Conservation (phyloP, 1,140 invertebrate genomes). For the Triops longicaudatus region DNA sequence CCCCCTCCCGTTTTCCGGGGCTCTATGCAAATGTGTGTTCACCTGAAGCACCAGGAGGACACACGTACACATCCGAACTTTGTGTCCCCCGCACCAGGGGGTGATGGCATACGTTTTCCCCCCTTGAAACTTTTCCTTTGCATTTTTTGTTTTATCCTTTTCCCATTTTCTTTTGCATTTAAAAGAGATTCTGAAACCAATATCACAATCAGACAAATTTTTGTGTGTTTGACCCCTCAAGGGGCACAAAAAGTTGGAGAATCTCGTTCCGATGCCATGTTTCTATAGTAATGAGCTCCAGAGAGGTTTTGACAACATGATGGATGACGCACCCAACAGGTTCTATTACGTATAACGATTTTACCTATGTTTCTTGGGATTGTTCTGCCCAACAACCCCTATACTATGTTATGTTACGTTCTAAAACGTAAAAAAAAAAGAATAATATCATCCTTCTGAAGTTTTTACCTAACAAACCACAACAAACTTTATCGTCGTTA, state of each 20-base stretch:
- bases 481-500: not conserved
- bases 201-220: not conserved
- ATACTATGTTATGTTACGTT: no score
- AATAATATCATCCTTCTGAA: no score
- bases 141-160: no score
- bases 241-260: not conserved
- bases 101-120: not conserved
- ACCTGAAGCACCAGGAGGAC: conserved; percentile 9
- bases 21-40: conserved; percentile 2
- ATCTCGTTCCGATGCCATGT: not conserved
- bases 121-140: no score
- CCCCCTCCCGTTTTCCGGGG: not conserved
- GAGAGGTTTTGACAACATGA: not conserved
- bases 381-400: no score
- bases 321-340: not conserved
- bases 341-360: not conserved
- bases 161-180: no score
- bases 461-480: no score
- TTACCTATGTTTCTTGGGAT: no score
- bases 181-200: not conserved
- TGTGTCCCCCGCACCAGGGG: conserved; percentile 3
- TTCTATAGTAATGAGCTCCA: not conserved
- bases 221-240: not conserved
- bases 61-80: not conserved
- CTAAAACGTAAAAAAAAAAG: no score